Percentiles rank a stretch among this genome's conserved stretches.
Conservation (phyloP, 1,140 invertebrate species). For the Meloidogyne exigua region DNA sequence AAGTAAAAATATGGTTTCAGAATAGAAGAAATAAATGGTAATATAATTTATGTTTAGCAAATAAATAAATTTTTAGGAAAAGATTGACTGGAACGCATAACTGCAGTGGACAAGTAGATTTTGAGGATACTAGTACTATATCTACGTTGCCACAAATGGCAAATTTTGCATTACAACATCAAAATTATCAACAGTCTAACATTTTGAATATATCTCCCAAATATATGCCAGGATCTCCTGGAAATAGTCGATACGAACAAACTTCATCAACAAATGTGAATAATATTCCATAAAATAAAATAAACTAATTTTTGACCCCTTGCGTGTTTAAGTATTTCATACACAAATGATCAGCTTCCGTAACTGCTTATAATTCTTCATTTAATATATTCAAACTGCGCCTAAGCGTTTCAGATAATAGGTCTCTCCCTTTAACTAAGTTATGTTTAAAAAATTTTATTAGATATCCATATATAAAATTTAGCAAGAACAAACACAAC, state of each 20-base stretch:
- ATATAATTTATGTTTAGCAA: too few species aligned
- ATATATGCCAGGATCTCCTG: neutral
- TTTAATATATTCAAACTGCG: too few species aligned
- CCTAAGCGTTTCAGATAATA: too few species aligned
- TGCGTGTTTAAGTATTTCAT: too few species aligned
- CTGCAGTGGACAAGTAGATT: neutral
- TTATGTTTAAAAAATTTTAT: too few species aligned
- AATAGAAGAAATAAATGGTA: slow-evolving; percentile 84
- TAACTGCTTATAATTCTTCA: too few species aligned
- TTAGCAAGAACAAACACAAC: neutral
- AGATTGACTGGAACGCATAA: neutral
- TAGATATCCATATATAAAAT: neutral
- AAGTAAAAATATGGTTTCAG: slow-evolving; percentile 83
- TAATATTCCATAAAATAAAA: too few species aligned
- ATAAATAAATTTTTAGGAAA: too few species aligned
- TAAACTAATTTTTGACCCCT: too few species aligned
- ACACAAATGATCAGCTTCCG: too few species aligned
- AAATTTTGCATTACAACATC: neutral
- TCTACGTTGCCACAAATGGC: neutral
- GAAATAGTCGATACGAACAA: neutral
- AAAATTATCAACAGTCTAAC: neutral
- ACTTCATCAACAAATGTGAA: neutral
- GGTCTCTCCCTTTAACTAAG: too few species aligned
- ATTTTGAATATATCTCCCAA: neutral
- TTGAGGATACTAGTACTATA: neutral